Evolutionary conservation across 2,113 vertebrate species (phyloP).

Genomic region (Pandion haliaetus): DNA sequence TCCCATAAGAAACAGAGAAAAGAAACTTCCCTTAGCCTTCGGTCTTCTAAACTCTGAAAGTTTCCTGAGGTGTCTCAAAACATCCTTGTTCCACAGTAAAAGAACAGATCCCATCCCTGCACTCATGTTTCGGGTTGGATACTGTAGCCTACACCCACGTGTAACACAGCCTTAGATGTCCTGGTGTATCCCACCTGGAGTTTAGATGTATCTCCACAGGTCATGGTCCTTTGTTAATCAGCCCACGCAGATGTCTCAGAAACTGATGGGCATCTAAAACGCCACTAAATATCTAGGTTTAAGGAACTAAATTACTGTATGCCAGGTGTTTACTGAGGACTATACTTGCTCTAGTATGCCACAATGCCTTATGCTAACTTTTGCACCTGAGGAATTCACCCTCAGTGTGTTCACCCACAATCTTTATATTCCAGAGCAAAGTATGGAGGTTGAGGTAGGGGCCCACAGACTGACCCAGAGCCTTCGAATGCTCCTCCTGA

Average conservation of each 20-base stretch:
- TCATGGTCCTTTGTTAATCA: neutral
- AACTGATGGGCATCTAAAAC: neutral
- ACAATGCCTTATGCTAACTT: neutral
- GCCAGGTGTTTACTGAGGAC: neutral
- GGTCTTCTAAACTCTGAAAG: neutral
- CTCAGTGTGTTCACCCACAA: neutral
- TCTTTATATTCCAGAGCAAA: neutral
- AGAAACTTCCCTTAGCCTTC: neutral
- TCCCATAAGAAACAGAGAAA: neutral
- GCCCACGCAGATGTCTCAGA: neutral
- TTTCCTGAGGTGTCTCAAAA: neutral
- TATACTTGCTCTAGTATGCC: neutral
- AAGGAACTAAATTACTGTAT: neutral
- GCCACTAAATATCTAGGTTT: neutral
- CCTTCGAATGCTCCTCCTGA: neutral
- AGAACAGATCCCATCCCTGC: neutral
- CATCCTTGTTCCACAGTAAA: neutral
- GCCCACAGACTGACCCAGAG: neutral
- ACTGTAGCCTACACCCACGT: neutral
- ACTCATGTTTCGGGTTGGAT: neutral
- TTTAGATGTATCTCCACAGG: neutral
- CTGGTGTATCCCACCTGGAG: neutral
- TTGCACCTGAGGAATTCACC: neutral
- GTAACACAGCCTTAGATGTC: neutral
- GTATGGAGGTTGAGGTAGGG: neutral